Evolutionary conservation across 1,140 invertebrate species (phyloP), one percentile per base, ranked within the genome.

Genomic region (Liolophura sinensis): DNA sequence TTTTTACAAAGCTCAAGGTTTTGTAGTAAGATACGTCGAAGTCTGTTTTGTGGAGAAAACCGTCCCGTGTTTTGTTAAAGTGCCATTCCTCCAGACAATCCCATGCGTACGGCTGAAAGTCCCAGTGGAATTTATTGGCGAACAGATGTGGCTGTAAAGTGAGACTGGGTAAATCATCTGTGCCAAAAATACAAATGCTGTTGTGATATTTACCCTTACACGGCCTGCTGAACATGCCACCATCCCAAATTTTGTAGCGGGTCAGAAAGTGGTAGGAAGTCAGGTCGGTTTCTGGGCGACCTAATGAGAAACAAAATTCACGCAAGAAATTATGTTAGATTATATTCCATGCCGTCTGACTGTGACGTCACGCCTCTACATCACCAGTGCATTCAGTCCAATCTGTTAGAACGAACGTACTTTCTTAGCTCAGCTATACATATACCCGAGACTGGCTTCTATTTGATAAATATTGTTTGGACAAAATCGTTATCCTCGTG

Each of bases 61-160:
- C 68, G 46, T 75, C 73, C 7, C 70, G 20, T 20, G 77, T 75
- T 46, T 62, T 69, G 60, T 77, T 75, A 57, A 61, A 73, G 1
- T 72, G 54, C 47, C 70, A 71, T 60, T 79, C 77, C 59, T 81
- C 77, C 62, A 84, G 56, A 64, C 83, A 84, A 18, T 80, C 76
- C 4, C 74, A 73, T 0, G 74, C 68, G 4, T 73, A 61, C 0
- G 66, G 77, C 50, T 82, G 69, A 63, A 62, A 74, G 46, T 76
- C 68, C 20, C 68, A 52, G 64, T 78, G 69, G 62, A 84, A 81
- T 65, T 84, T 84, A 70, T 84, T 84, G 50, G 74, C 78, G 65
- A 83, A 78, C 16, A 84, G 57, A 59, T 79, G 65, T 22, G 58
- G 72, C 47, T 71, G 40, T 9, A 55, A 27, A 0, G 54, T 54